These are phyloP conservation scores for Phenganax stokvisi DNA, from an alignment of 92 coral and sea anemone genomes.

Conservation along the genomic window DNA sequence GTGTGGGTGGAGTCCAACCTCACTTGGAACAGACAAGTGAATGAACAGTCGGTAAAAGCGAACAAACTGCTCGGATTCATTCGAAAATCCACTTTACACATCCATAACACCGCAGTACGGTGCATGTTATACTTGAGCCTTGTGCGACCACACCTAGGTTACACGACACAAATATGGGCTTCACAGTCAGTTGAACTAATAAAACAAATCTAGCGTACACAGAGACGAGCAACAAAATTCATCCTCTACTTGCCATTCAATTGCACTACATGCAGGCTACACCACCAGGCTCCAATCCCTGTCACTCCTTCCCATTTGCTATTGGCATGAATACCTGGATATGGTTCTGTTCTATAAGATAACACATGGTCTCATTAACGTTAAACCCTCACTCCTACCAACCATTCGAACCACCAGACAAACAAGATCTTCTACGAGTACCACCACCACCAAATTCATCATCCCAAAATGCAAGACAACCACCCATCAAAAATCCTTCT, in stretches of 20 bases:
- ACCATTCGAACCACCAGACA: neutral
- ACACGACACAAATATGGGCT: neutral
- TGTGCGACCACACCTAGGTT: constrained; percentile 18
- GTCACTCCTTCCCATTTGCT: constrained; percentile 27
- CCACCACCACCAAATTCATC: too few species aligned
- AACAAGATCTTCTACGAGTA: too few species aligned
- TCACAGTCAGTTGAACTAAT: neutral
- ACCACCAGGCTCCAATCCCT: neutral
- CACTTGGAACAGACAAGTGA: constrained; percentile 38
- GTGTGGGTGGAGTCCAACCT: constrained; percentile 39
- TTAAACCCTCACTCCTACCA: neutral
- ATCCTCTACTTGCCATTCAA: constrained; percentile 30
- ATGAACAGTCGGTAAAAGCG: constrained; percentile 23
- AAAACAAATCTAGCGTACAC: constrained; percentile 7
- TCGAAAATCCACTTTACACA: neutral
- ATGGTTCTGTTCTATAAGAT: constrained; percentile 41
- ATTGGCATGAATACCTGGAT: constrained; percentile 44
- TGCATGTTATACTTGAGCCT: neutral
- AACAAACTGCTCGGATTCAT: neutral
- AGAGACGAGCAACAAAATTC: constrained; percentile 34
- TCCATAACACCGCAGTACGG: neutral
- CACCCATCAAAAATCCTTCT: too few species aligned
- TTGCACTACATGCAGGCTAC: neutral
- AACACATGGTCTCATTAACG: constrained; percentile 35
- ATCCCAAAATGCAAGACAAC: too few species aligned